Base-by-base conservation (phyloP, 2,113 vertebrate genomes). In the Bos indicus region DNA sequence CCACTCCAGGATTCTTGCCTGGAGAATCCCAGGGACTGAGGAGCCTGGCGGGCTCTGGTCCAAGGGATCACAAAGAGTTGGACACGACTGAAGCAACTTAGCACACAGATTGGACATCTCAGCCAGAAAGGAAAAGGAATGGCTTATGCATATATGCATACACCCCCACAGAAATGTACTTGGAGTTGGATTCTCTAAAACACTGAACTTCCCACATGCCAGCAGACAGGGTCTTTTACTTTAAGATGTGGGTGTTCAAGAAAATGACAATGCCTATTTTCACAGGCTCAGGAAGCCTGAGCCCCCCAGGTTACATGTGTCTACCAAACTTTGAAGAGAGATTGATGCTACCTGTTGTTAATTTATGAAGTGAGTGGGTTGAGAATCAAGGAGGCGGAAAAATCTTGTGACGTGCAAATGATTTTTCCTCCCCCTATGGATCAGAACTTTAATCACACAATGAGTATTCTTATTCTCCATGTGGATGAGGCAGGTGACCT, bases 321-420 rank as follows among this genome's bases (percentile, higher is more conserved):
- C 57, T 95, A 62, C 33, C 57, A 5, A 59, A 82, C 90, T 95
- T 60, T 94, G 89, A 95, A 91, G 83, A 67, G 30, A 97, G 93
- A 97, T 90, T 95, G 94, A 97, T 94, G 95, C 89, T 96, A 89
- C 93, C 91, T 97, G 98, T 97, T 98, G 97, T 96, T 91, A 97
- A 96, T 96, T 97, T 97, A 91, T 97, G 95, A 96, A 83, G 78
- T 40, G 96, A 94, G 97, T 98, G 93, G 97, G 97, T 36, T 94
- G 97, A 93, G 93, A 96, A 89, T 93, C 56, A 89, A 97, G 89
- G 93, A 97, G 98, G 94, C 1, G 14, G 97, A 93, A 93, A 96
- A 97, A 95, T 94, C 71, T 62, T 97, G 94, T 97, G 96, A 94
- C 21, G 23, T 33, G 56, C 88, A 94, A 97, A 94, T 89, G 94